Evolutionary conservation across 2,888 invertebrate species (phyloP), one percentile per base, ranked within the genome.

Genomic region (Leptopilina drosophilae): DNA sequence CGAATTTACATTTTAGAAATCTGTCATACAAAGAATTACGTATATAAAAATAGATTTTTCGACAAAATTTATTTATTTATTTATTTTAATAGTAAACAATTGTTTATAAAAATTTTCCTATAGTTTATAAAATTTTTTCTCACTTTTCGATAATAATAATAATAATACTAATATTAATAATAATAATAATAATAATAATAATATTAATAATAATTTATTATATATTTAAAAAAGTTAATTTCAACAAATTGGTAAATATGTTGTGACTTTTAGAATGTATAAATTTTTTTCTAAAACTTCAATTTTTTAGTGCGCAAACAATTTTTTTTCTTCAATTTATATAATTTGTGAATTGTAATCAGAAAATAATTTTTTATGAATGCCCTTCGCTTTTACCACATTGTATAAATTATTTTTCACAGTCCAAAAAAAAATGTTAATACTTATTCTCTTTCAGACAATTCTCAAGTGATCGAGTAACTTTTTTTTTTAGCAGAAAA

Each of bases 401-500:
- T 59, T 33, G 33, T 33, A n/a, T 56, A 33, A 73, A 59, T 77
- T 69, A 77, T 59, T 77, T 49, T 79, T 64, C 65, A 33, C 33
- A 33, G 33, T 33, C 33, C 33, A 33, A 33, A 33, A 4, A 33
- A 33, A 4, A 33, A 33, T 33, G 3, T 33, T 33, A 33, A 33
- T 33, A 33, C 77, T 66, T 49, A 49, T 46, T 46, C 73, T 73
- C 81, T 81, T 77, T 78, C 73, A 81, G 62, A 73, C 76, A 67
- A 81, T 77, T 79, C 67, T 77, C 77, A 83, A 56, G 49, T 76
- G 64, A 78, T 78, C 78, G 76, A 66, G 82, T 33, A 84, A 84
- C 86, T 85, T 87, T 85, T 87, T 85, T 87, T 85, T 83, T 86
- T 84, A 85, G 20, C 20, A 20, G 20, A 1, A 20, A 87, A 87